Evolutionary conservation across 2,113 vertebrate species (phyloP).

Genomic region (Neodon shergylaensis): DNA sequence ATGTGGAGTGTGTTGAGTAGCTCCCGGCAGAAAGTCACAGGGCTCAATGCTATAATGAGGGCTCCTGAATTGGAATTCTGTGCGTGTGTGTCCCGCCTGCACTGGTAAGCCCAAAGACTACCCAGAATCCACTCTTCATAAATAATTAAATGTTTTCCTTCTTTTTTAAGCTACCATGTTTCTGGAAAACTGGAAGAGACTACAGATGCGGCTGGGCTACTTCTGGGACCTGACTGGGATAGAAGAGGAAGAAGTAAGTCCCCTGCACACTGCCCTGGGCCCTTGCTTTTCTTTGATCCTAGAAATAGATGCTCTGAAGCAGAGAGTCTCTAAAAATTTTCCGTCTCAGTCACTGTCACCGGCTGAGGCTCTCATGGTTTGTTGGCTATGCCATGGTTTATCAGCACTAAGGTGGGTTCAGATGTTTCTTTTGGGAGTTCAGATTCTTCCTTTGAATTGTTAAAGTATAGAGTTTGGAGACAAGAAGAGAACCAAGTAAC

Average conservation of each 20-base stretch:
- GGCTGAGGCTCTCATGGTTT: background rate
- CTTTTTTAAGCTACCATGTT: slow-evolving; percentile 93
- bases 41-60: background rate
- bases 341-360: background rate
- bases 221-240: slow-evolving; percentile 96
- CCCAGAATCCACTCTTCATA: background rate
- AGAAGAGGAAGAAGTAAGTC: slow-evolving; percentile 96
- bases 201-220: slow-evolving; percentile 95
- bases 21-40: background rate
- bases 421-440: background rate
- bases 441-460: background rate
- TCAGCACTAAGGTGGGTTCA: background rate
- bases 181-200: slow-evolving; percentile 97
- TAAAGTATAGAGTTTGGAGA: background rate
- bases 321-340: background rate
- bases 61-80: background rate
- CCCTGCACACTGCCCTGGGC: background rate
- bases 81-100: background rate
- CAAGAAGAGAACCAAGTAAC: too few relatives aligned
- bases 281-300: background rate
- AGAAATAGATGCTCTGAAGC: background rate
- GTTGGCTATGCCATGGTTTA: background rate
- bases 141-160: background rate
- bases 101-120: background rate
- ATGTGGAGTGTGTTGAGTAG: slow-evolving; percentile 12